Percentiles rank a stretch among this genome's conserved stretches.
Conservation (phyloP, 2,113 vertebrate genomes). For the Psammodynastes pulverulentus region DNA sequence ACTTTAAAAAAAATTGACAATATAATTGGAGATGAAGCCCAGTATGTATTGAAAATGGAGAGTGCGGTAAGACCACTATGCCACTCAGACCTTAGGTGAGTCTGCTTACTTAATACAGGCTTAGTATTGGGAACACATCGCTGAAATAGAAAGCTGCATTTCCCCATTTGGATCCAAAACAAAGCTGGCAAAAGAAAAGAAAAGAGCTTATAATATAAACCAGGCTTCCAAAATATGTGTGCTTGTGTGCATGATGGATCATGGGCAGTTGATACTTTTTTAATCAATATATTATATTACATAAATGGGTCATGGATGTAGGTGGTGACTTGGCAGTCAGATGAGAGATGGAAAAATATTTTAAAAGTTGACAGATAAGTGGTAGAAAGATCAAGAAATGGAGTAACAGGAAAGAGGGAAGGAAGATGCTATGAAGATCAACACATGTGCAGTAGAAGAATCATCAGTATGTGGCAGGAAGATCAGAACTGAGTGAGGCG, state of each 20-base stretch:
- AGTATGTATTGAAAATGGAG: not conserved
- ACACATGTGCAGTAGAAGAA: not conserved
- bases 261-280: not conserved
- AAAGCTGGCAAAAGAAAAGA: rapidly evolving
- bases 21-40: not conserved
- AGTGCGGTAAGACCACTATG: not conserved
- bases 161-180: not conserved
- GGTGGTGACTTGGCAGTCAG: not conserved
- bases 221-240: not conserved
- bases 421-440: not conserved
- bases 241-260: not conserved
- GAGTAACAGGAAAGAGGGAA: not conserved
- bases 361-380: not conserved
- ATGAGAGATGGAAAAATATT: not conserved
- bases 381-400: not conserved
- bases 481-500: not conserved
- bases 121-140: not conserved
- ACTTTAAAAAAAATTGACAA: not conserved
- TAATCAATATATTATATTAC: not conserved
- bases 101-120: not conserved
- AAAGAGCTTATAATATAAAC: not conserved
- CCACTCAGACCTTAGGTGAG: not conserved
- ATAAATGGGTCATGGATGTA: not conserved
- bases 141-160: not conserved
- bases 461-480: not conserved